Conservation (phyloP, 2,888 invertebrate genomes). For the Caenorhabditis becei region DNA sequence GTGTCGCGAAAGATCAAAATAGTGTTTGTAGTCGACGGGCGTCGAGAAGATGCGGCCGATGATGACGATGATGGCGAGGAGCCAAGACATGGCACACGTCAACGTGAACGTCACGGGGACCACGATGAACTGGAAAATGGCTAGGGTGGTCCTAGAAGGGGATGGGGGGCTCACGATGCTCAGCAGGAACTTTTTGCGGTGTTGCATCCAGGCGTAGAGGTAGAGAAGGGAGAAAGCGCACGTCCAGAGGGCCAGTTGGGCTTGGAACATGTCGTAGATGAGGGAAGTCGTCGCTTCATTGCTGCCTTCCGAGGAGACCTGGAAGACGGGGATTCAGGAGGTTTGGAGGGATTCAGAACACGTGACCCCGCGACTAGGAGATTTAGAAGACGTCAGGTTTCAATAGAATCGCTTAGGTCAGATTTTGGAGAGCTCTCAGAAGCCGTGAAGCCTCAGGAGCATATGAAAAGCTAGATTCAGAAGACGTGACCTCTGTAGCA, state of each 20-base stretch:
- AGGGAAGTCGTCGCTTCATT: conserved; percentile 60
- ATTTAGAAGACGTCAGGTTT: too few relatives aligned
- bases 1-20: conserved; percentile 59
- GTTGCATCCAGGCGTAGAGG: conserved; percentile 80
- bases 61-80: conserved; percentile 77
- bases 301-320: conserved; percentile 70
- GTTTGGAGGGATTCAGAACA: too few relatives aligned
- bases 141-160: neutral
- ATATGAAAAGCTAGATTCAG: too few relatives aligned
- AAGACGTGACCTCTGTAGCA: too few relatives aligned
- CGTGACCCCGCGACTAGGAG: too few relatives aligned
- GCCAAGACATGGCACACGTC: conserved; percentile 75
- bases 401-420: too few relatives aligned
- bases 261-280: conserved; percentile 74
- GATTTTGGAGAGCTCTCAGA: too few relatives aligned
- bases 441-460: too few relatives aligned
- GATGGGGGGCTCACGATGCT: conserved; percentile 71
- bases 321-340: conserved; percentile 33
- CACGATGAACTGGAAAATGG: conserved; percentile 74
- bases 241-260: conserved; percentile 80
- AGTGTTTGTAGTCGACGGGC: conserved; percentile 69
- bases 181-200: conserved; percentile 79
- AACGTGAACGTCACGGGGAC: conserved; percentile 78
- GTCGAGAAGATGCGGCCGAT: conserved; percentile 72
- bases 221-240: conserved; percentile 78